These are phyloP conservation scores for Uria aalge DNA, from an alignment of 2,113 vertebrate genomes.

Conservation along the genomic window DNA sequence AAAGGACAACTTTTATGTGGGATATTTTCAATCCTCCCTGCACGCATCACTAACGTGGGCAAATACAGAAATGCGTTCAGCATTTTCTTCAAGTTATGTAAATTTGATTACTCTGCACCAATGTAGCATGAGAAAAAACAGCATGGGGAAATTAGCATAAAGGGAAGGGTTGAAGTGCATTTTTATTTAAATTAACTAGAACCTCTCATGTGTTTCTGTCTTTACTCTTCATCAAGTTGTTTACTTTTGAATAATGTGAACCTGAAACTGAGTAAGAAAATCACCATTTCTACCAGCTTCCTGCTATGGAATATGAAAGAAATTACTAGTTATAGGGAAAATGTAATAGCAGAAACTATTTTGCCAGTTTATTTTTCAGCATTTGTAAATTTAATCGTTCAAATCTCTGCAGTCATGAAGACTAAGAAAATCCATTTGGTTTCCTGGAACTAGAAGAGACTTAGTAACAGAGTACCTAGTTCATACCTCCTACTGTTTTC, in stretches of 20 bases:
- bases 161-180: not conserved
- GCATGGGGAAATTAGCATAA: constrained; percentile 6
- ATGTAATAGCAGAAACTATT: not conserved
- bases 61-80: constrained; percentile 10
- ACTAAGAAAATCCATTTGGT: not conserved
- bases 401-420: not conserved
- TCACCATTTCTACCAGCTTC: not conserved
- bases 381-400: not conserved
- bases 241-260: constrained; percentile 8
- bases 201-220: not conserved
- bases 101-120: constrained; percentile 33
- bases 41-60: not conserved
- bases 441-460: not conserved
- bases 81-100: constrained; percentile 33
- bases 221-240: not conserved
- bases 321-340: not conserved
- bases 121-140: not conserved
- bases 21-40: not conserved
- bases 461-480: not conserved
- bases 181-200: constrained; percentile 42
- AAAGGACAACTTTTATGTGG: not conserved
- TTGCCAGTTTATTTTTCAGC: not conserved
- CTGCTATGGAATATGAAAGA: not conserved
- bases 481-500: constrained; percentile 30
- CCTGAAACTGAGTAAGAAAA: not conserved